Evolutionary conservation across 1,140 invertebrate species (phyloP), one percentile per base, ranked within the genome.

Genomic region (Calycopis cecrops): DNA sequence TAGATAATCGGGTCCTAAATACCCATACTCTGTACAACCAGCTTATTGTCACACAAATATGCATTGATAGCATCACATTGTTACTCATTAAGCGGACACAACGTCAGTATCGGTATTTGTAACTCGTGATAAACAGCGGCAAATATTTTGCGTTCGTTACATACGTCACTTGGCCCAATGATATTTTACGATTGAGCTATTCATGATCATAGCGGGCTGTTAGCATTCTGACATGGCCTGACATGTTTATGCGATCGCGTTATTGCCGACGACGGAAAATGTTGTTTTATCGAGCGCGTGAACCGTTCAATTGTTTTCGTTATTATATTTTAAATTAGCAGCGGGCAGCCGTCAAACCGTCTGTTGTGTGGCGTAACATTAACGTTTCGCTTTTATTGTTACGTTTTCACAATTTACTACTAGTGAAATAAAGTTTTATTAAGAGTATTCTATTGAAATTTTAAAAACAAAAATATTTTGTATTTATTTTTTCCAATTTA

Each of bases 141-240:
- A 34, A 51, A 37, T 37, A 60, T 55, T 62, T 48, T 33, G 34
- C 48, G 63, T 66, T 66, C 60, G 58, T 58, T 58, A 48, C 42
- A 28, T 28, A 42, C 58, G 60, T 60, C 55, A 60, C 52, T 54
- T 59, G 49, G 17, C 56, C 52, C 55, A 51, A 57, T 62, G 59
- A 63, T 61, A 64, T 64, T 67, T 64, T 62, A 64, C 58, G 61
- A 67, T 61, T 63, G 64, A 58, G 37, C 53, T 57, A 38, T 67
- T 63, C 58, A 61, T 56, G 53, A 57, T 48, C 60, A 52, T 60
- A 52, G 37, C 57, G 54, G 33, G 35, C 51, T 48, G 56, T 57
- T 33, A 54, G 63, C 63, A 55, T 55, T 62, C 54, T 67, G 65
- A 64, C 65, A 67, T 67, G 59, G 61, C 61, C 52, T 63, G 64